phyloP scores from a whole-genome alignment of 2,797 vertebrate genomes.

The Periophthalmus magnuspinnatus region DNA sequence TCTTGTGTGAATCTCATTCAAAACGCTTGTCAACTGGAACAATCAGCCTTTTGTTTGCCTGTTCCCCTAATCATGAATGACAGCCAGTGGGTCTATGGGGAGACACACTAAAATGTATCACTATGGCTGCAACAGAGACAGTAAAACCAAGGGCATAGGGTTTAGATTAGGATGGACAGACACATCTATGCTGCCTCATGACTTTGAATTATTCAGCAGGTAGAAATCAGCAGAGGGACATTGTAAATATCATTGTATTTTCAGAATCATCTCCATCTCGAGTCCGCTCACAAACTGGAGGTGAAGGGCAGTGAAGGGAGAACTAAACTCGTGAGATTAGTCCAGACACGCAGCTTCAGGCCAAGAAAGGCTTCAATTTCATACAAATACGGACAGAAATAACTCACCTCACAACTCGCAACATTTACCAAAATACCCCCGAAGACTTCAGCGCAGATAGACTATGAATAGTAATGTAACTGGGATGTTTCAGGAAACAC shows the following conservation, averaged over 20 bases:
- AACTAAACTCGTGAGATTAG: constrained; percentile 12
- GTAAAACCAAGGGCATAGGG: constrained; percentile 6
- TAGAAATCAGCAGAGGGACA: constrained; percentile 25
- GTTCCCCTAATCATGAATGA: constrained; percentile 62
- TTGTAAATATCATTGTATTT: constrained; percentile 53
- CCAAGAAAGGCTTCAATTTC: constrained; percentile 1
- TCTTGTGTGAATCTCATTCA: constrained; percentile 28
- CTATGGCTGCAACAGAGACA: constrained; percentile 9
- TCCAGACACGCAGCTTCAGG: constrained; percentile 1
- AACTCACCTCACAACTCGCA: constrained; percentile 3
- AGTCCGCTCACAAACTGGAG: constrained; percentile 34
- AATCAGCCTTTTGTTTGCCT: constrained; percentile 40
- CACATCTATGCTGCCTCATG: constrained; percentile 25
- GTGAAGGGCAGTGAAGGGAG: constrained; percentile 12
- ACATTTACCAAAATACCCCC: neutral
- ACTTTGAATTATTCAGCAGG: constrained; percentile 68
- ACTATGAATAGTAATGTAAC: neutral
- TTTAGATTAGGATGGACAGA: constrained; percentile 50
- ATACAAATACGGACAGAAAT: constrained; percentile 4
- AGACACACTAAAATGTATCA: constrained; percentile 8
- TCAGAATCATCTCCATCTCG: constrained; percentile 23
- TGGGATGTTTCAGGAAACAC: neutral
- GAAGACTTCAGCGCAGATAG: neutral
- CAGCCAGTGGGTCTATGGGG: constrained; percentile 12
- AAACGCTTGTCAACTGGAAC: constrained; percentile 28